These are phyloP conservation scores for Ostrea edulis DNA, from an alignment of 1,140 invertebrate genomes.

Conservation along the genomic window DNA sequence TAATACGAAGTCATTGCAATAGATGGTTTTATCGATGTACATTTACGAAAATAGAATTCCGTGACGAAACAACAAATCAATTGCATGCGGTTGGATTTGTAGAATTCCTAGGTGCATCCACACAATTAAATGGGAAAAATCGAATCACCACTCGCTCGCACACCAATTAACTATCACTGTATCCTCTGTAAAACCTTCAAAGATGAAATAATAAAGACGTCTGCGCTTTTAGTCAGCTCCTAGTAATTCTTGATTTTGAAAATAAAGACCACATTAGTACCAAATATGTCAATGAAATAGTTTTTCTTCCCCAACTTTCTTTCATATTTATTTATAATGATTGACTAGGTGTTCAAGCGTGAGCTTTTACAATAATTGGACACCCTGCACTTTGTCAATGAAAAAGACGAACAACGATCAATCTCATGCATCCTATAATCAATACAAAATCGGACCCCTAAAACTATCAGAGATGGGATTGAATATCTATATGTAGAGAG, in stretches of 20 bases:
- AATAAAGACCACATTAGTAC: neutral
- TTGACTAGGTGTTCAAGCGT: no score
- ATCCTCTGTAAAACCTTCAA: neutral
- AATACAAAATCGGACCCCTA: neutral
- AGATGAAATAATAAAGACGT: conserved; percentile 10
- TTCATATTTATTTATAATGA: no score
- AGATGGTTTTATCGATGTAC: neutral
- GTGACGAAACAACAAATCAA: conserved; percentile 6
- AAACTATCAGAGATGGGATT: neutral
- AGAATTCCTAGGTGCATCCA: neutral
- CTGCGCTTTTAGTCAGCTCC: neutral
- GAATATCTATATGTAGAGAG: neutral
- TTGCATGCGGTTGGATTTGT: neutral
- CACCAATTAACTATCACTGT: neutral
- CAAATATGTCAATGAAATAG: no score
- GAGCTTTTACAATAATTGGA: no score
- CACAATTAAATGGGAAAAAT: neutral
- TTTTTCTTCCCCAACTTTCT: no score
- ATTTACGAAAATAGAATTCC: neutral
- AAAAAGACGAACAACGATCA: neutral
- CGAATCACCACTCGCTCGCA: neutral
- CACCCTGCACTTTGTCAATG: no score
- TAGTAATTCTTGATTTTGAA: neutral
- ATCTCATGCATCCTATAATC: neutral
- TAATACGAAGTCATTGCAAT: neutral